Percentiles rank a stretch among this genome's conserved stretches.
These are phyloP conservation scores for Molanna angustata DNA, from an alignment of 2,888 invertebrate genomes.

Conservation along the genomic window DNA sequence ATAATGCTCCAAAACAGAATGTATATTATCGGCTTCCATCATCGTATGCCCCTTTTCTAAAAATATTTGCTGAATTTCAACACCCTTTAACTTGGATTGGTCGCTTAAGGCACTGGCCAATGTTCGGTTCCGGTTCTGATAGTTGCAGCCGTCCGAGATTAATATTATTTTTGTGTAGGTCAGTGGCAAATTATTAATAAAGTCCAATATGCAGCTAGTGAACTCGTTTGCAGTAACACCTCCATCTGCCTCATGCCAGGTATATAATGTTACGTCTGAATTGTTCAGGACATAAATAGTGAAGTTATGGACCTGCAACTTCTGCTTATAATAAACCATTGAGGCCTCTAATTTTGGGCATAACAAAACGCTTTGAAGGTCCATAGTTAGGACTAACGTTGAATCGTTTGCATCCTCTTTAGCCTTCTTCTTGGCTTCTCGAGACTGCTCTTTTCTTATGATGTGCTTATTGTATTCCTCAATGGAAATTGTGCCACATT, in stretches of 20 bases:
- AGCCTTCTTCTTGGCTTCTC: too few relatives aligned
- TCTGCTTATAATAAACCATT: not conserved
- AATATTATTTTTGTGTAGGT: not conserved
- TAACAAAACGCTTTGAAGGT: not conserved
- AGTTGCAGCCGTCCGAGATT: conserved; percentile 3
- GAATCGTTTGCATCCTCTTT: too few relatives aligned
- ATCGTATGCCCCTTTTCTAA: too few relatives aligned
- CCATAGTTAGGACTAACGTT: too few relatives aligned
- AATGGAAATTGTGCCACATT: too few relatives aligned
- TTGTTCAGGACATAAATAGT: not conserved
- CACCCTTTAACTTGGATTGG: too few relatives aligned
- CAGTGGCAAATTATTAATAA: not conserved
- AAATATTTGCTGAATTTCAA: too few relatives aligned
- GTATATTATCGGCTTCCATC: too few relatives aligned
- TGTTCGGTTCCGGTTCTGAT: not conserved
- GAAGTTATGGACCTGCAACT: not conserved
- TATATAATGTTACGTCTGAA: not conserved
- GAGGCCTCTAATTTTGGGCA: not conserved
- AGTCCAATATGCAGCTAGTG: not conserved
- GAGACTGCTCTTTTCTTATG: too few relatives aligned
- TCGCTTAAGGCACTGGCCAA: not conserved
- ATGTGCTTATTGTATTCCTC: too few relatives aligned
- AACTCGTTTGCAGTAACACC: too few relatives aligned
- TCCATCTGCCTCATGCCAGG: not conserved
- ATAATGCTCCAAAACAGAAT: too few relatives aligned